phyloP scores from a whole-genome alignment of 2,888 invertebrate species.

The Copidosoma aretas region DNA sequence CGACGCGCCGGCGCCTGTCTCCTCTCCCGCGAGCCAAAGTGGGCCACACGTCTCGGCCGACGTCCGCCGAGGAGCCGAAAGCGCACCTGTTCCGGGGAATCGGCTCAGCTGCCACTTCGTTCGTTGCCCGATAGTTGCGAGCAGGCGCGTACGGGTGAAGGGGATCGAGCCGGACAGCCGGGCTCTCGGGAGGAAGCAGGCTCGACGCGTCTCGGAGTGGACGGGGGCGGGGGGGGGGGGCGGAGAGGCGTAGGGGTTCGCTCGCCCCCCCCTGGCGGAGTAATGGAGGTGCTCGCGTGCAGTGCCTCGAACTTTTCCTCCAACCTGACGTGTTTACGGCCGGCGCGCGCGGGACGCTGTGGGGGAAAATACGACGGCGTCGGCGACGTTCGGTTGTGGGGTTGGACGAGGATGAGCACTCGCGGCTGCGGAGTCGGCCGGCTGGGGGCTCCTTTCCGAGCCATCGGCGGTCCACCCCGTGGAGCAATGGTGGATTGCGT shows the following conservation, averaged over 20 bases:
- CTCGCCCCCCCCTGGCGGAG: too few species aligned
- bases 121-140: not conserved
- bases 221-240: too few species aligned
- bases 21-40: not conserved
- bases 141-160: too few species aligned
- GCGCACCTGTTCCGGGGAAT: not conserved
- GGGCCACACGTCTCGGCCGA: not conserved
- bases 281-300: too few species aligned
- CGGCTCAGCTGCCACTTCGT: slow-evolving; percentile 20
- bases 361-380: slow-evolving; percentile 7
- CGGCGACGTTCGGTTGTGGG: not conserved
- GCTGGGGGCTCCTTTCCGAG: too few species aligned
- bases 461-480: too few species aligned
- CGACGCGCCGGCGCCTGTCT: not conserved
- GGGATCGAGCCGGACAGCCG: not conserved
- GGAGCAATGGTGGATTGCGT: too few species aligned
- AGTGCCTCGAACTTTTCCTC: slow-evolving; percentile 12
- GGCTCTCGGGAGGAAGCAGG: not conserved
- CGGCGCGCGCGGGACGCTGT: not conserved
- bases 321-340: slow-evolving; percentile 32
- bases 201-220: slow-evolving; percentile 6
- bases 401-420: not conserved
- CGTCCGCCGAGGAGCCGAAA: not conserved
- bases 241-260: too few species aligned
- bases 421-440: not conserved